Base-by-base conservation (phyloP, 2,797 vertebrate genomes). In the Galaxias olidus region DNA sequence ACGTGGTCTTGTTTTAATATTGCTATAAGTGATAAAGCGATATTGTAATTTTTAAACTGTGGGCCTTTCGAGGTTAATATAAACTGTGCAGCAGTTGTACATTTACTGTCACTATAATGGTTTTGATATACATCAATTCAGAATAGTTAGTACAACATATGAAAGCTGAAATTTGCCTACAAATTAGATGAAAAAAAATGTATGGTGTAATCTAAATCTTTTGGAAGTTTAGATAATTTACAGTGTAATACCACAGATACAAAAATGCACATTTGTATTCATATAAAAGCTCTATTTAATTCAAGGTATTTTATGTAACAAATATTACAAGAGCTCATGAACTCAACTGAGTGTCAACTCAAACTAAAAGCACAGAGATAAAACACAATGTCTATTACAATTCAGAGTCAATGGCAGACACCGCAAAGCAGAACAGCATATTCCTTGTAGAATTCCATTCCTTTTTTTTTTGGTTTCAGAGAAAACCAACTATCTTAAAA, bases 281-380 rank as follows among this genome's bases (percentile, higher is more conserved):
- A 79, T 79, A 86, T n/a, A 82, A 86, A 90, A 83, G 64, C 73
- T 75, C 47, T 53, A 71, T 88, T 90, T 88, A 90, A 88, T 89
- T 82, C 69, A 83, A 80, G 83, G 80, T 86, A 65, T 78, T 81
- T 82, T 74, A 46, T 45, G 30, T 71, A 80, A 83, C 73, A 85
- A 87, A 81, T 81, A 80, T 80, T 78, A 82, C 81, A 88, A 69
- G 76, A 69, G 59, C 73, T 72, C n/a, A 59, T 59, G 14, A 50
- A 48, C 46, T 49, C 49, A 41, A 42, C 51, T 61, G 61, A 59
- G 55, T 12, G 45, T 8, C 12, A 42, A 70, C 49, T 61, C 70
- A 61, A 65, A 63, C 8, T 61, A 66, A 56, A 68, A 55, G 50
- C 70, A 68, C 80, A 72, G 61, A 75, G 65, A 87, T 79, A 83